Conservation (phyloP, 2,888 invertebrate species). For the Drosophila pegasa region DNA sequence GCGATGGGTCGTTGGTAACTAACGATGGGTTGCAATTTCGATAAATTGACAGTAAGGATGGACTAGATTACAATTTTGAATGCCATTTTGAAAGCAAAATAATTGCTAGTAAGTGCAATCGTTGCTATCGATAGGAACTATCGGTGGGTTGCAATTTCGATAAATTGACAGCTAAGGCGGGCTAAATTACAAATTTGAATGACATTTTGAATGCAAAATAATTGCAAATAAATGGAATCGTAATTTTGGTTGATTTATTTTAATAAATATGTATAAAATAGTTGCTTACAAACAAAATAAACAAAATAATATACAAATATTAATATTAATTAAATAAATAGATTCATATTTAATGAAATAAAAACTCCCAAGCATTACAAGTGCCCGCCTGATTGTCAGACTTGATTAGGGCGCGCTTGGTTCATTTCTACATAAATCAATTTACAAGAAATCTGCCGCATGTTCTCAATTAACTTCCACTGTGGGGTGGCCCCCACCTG, state of each 20-base stretch:
- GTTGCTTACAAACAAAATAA: rapidly evolving
- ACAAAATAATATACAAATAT: not conserved
- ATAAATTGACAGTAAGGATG: constrained; percentile 6
- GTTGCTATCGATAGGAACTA: too few species aligned
- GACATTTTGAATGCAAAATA: not conserved
- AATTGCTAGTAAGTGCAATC: too few species aligned
- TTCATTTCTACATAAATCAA: constrained; percentile 17
- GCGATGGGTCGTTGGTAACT: too few species aligned
- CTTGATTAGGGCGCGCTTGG: not conserved
- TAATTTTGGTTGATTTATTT: too few species aligned
- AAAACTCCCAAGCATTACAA: not conserved
- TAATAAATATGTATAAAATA: too few species aligned
- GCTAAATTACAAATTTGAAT: not conserved
- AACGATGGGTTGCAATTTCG: constrained; percentile 18
- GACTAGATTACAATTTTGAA: not conserved
- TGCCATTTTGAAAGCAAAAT: too few species aligned
- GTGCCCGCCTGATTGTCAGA: not conserved
- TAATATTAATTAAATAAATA: not conserved
- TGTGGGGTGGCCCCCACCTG: constrained; percentile 17
- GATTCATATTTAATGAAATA: not conserved
- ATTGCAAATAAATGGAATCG: too few species aligned
- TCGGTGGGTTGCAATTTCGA: constrained; percentile 18
- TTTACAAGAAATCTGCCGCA: constrained; percentile 15
- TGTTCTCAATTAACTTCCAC: constrained; percentile 19
- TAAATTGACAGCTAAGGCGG: constrained; percentile 3